Percentiles rank a stretch among this genome's conserved stretches.
Evolutionary conservation across 2,888 invertebrate species (phyloP).

Genomic region (Plutella xylostella): DNA sequence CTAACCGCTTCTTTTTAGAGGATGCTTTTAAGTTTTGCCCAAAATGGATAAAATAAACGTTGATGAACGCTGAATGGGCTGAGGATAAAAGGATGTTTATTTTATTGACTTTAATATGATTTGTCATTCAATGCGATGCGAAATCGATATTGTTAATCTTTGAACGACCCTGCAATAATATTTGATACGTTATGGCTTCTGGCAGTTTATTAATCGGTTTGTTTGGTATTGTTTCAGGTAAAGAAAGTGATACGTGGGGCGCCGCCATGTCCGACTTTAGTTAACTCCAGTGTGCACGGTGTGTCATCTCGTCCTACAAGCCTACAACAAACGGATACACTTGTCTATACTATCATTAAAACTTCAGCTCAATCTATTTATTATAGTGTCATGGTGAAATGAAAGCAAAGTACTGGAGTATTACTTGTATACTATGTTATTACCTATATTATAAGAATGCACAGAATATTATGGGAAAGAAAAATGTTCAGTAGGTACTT

Average conservation of each 20-base stretch:
- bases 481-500: constrained; percentile 26
- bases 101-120: too few species aligned
- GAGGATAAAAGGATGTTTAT: too few species aligned
- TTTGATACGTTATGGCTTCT: too few species aligned
- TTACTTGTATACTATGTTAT: constrained; percentile 5
- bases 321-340: constrained; percentile 8
- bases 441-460: constrained; percentile 24
- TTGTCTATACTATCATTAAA: constrained; percentile 17
- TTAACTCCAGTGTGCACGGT: constrained; percentile 41
- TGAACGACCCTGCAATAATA: too few species aligned
- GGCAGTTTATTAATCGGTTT: not conserved
- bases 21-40: constrained; percentile 34
- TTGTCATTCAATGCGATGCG: too few species aligned
- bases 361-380: constrained; percentile 26
- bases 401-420: not conserved
- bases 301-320: constrained; percentile 54
- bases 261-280: constrained; percentile 34
- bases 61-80: too few species aligned
- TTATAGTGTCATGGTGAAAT: not conserved
- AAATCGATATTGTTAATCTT: too few species aligned
- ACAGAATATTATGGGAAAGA: constrained; percentile 43
- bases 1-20: constrained; percentile 44
- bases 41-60: too few species aligned
- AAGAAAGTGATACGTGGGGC: constrained; percentile 53
- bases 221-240: constrained; percentile 55